Conservation (phyloP, 2,888 invertebrate genomes). For the Gonocerus acuteangulatus region DNA sequence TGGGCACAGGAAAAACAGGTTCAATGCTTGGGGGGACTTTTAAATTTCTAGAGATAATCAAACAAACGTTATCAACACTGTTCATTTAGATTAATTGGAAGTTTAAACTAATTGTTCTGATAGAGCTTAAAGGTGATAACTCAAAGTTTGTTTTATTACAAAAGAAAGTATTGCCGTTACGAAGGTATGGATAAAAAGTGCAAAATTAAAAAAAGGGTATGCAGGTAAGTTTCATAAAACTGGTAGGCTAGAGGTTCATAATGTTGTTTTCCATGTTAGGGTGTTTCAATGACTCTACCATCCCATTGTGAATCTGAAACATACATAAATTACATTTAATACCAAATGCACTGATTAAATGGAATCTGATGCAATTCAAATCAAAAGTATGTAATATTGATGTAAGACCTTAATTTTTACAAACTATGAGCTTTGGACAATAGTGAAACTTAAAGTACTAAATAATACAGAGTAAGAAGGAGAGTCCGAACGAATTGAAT, state of each 20-base stretch:
- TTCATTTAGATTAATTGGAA: background rate
- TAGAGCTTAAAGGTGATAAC: background rate
- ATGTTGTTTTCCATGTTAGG: constrained; percentile 28
- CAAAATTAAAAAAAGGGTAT: background rate
- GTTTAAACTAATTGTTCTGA: background rate
- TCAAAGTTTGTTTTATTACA: background rate
- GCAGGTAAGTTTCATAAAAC: background rate
- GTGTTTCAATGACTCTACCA: constrained; percentile 33
- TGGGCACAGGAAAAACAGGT: constrained; percentile 11
- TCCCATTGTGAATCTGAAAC: constrained; percentile 34
- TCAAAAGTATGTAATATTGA: too few species aligned
- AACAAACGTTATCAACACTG: background rate
- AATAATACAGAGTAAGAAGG: too few species aligned
- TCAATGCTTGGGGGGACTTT: background rate
- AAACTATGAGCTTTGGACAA: too few species aligned
- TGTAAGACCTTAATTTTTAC: too few species aligned
- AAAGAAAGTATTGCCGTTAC: background rate
- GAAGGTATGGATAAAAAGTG: background rate
- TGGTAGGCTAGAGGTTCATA: constrained; percentile 17
- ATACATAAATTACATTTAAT: too few species aligned
- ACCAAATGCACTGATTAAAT: too few species aligned
- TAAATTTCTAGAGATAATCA: background rate
- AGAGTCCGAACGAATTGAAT: too few species aligned
- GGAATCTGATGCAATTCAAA: too few species aligned
- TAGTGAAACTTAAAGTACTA: too few species aligned